These are phyloP conservation scores for Sinhomidia bicolor DNA, from an alignment of 2,888 invertebrate genomes.

Conservation along the genomic window DNA sequence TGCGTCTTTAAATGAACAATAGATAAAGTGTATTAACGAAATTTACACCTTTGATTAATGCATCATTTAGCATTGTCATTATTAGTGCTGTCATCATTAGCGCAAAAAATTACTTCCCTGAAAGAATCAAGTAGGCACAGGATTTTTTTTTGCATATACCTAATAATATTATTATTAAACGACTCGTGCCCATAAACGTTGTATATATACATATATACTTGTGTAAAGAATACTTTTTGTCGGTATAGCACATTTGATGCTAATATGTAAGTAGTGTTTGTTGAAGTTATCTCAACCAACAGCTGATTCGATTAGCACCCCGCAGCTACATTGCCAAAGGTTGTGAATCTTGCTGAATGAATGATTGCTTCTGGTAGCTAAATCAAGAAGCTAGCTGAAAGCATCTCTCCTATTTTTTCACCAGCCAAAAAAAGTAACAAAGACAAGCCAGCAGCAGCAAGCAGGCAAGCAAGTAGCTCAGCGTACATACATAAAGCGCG, in stretches of 20 bases:
- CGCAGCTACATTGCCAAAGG: constrained; percentile 71
- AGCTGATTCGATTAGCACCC: constrained; percentile 70
- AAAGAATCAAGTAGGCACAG: background rate
- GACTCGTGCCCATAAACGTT: background rate
- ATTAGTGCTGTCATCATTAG: constrained; percentile 19
- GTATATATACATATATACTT: background rate
- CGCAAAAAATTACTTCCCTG: background rate
- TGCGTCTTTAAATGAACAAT: background rate
- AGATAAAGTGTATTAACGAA: background rate
- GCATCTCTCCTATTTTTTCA: constrained; percentile 16
- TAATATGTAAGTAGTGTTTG: background rate
- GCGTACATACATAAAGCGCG: background rate
- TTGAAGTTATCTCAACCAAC: constrained; percentile 26
- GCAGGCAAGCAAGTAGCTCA: no score
- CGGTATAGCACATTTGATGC: background rate
- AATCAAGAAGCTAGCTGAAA: background rate
- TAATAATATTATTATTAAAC: background rate
- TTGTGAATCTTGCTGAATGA: constrained; percentile 65
- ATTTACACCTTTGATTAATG: constrained; percentile 6
- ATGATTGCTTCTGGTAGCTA: constrained; percentile 51
- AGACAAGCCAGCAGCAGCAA: background rate
- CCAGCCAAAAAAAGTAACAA: background rate
- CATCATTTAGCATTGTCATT: constrained; percentile 13
- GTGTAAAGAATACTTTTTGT: background rate
- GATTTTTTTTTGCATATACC: background rate